Evolutionary conservation across 2,113 vertebrate genomes (phyloP), one percentile per base, ranked within the genome.

Genomic region (Cryptomyrus ogoouensis): DNA sequence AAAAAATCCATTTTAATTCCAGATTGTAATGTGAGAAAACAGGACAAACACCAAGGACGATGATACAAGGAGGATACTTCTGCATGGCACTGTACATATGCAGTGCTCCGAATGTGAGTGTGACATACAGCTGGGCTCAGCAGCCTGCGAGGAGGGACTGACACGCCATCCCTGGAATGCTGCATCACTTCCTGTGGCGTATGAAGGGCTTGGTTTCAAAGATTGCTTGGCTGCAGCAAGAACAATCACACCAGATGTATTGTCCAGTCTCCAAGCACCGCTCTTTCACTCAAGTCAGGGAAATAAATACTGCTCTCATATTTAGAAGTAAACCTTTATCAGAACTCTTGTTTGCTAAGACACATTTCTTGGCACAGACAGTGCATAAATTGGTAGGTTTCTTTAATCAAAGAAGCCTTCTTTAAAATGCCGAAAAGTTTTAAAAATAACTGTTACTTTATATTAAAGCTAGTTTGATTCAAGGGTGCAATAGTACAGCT

Each of bases 81-180:
- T 56, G 19, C 19, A 21, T 56, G 53, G 5, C 53, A 21, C 5
- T 21, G 1, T 56, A 7, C 62, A 4, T 70, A 31, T 70, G 0
- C 9, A 31, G 10, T 4, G n/a, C 3, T 70, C 62, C 1, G 9
- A 70, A 13, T 70, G 10, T 70, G 62, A 27, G 24, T 0, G 5
- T 50, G 31, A 2, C 56, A 53, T 19, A 91, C 2, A 17, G 10
- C 13, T 87, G 89, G 56, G 3, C 93, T 93, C 92, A n/a, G 91
- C 91, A 58, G 89, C 49, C 77, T 91, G 93, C 85, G 91, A 90
- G 19, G 90, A 89, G 27, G 92, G 91, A 83, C 91, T 91, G 31
- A 89, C 89, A 44, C 92, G 91, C 89, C 91, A 91, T 58, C 62
- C 91, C 53, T 80, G 86, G 35, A 52, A 49, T 47, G 13, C 85